Conservation (phyloP, 1,140 invertebrate species). For the Bombus confusus region DNA sequence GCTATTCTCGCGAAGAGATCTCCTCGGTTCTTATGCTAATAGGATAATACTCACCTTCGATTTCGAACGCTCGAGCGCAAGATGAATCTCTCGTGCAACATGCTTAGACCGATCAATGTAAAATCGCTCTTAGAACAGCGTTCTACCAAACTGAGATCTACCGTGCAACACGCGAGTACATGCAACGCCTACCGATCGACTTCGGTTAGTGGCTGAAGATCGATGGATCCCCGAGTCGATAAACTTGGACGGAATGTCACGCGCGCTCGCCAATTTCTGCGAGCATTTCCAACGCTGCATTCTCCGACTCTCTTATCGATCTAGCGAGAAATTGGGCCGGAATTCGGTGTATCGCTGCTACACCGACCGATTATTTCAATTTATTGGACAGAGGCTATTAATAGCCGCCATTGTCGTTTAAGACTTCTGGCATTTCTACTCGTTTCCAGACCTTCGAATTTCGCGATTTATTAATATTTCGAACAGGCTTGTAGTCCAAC, state of each 20-base stretch:
- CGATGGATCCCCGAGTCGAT: conserved; percentile 43
- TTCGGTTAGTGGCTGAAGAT: conserved; percentile 13
- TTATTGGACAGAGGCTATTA: background rate
- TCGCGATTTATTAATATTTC: background rate
- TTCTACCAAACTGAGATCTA: conserved; percentile 12
- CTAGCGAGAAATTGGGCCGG: background rate
- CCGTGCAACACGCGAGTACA: background rate
- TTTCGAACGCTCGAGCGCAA: background rate
- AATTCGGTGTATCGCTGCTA: background rate
- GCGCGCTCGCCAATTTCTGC: background rate
- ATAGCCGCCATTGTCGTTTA: background rate
- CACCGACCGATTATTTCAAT: background rate
- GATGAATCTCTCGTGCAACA: conserved; percentile 11
- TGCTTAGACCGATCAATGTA: conserved; percentile 46
- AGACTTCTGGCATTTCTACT: background rate
- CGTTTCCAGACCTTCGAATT: background rate
- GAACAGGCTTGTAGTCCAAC: background rate
- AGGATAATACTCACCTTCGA: conserved; percentile 48
- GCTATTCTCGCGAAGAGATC: conserved; percentile 53
- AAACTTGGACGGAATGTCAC: conserved; percentile 20
- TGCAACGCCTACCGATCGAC: background rate
- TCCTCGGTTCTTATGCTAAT: conserved; percentile 63
- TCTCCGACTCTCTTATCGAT: background rate
- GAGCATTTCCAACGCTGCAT: background rate
- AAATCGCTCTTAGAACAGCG: background rate